A percentile compares a stretch with the other conserved stretches of the same genome.
phyloP scores from a whole-genome alignment of 2,888 invertebrate species.

The Scotopteryx bipunctaria region DNA sequence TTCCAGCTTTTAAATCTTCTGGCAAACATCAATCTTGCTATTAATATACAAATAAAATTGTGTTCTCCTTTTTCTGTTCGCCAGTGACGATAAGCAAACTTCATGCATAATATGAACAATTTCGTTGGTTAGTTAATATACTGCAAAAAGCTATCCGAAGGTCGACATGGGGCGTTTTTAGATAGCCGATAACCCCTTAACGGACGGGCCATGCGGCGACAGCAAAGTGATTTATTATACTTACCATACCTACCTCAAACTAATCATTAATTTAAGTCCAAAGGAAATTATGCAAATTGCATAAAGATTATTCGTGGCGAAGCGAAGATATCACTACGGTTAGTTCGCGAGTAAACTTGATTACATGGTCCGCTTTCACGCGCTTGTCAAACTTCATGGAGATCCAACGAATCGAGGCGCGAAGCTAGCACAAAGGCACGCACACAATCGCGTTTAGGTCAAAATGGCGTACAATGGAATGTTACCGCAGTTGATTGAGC shows the following conservation, averaged over 20 bases:
- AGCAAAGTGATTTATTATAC: constrained; percentile 29
- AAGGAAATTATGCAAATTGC: neutral
- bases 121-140: constrained; percentile 24
- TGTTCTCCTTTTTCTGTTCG: constrained; percentile 25
- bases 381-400: constrained; percentile 17
- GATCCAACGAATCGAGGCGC: constrained; percentile 3
- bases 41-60: constrained; percentile 16
- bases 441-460: constrained; percentile 2
- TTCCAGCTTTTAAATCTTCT: too few species aligned
- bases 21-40: constrained; percentile 9
- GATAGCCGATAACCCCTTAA: constrained; percentile 47
- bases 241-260: constrained; percentile 19
- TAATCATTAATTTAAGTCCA: constrained; percentile 7
- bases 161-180: constrained; percentile 49
- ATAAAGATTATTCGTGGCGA: constrained; percentile 6
- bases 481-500: constrained; percentile 7
- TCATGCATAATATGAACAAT: constrained; percentile 42
- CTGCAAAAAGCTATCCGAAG: constrained; percentile 24
- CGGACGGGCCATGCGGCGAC: constrained; percentile 17
- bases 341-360: constrained; percentile 9
- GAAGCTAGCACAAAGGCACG: constrained; percentile 9
- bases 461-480: constrained; percentile 1
- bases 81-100: constrained; percentile 34
- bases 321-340: neutral
- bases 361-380: constrained; percentile 17